These are phyloP conservation scores for Enteromius viviparus DNA, from an alignment of 2,797 vertebrate species.

Conservation along the genomic window DNA sequence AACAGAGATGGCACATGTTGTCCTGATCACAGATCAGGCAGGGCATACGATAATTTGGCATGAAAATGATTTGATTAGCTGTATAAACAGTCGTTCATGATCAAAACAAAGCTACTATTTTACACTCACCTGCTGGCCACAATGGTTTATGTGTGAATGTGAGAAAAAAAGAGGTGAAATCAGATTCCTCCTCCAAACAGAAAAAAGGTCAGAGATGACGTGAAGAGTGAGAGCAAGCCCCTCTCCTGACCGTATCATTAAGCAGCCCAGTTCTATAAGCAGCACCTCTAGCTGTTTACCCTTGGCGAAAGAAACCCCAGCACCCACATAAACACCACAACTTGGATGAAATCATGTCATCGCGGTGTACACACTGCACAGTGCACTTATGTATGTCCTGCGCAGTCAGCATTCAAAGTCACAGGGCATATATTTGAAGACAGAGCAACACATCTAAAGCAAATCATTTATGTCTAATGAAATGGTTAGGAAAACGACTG, in stretches of 20 bases:
- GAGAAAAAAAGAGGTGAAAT: constrained; percentile 73
- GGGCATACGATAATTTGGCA: neutral
- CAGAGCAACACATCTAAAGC: constrained; percentile 19
- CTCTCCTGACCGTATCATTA: constrained; percentile 71
- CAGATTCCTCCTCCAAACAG: constrained; percentile 82
- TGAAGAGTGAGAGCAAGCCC: constrained; percentile 66
- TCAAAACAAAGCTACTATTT: constrained; percentile 74
- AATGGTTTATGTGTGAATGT: constrained; percentile 71
- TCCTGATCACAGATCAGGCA: neutral
- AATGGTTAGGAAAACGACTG: constrained; percentile 8
- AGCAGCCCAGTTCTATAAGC: constrained; percentile 78
- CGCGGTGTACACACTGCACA: constrained; percentile 54
- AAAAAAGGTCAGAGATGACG: constrained; percentile 83
- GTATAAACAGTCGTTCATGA: constrained; percentile 20
- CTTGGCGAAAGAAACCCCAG: constrained; percentile 57
- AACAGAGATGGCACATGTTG: neutral
- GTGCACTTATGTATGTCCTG: constrained; percentile 57
- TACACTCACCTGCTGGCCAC: constrained; percentile 62
- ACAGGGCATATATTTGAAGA: constrained; percentile 27
- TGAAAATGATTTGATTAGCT: constrained; percentile 24
- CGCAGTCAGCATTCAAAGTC: constrained; percentile 55
- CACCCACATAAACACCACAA: constrained; percentile 62
- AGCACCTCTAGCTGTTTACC: constrained; percentile 77
- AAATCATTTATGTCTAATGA: constrained; percentile 20
- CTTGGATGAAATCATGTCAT: constrained; percentile 54